Base-by-base conservation (phyloP, 2,888 invertebrate species). In the Latrodectus elegans region DNA sequence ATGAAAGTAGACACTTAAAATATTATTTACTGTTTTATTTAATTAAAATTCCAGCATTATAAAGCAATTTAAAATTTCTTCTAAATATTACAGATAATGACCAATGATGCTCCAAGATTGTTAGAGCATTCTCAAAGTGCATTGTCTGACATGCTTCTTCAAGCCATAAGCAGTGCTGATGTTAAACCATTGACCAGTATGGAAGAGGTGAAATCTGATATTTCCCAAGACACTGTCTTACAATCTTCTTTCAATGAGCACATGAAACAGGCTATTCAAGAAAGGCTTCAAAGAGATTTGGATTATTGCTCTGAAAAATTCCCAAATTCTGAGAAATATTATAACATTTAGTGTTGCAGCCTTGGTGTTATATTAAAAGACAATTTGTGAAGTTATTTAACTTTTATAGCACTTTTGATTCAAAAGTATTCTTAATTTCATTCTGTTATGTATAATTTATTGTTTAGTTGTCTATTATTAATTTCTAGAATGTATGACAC, bases 201-300 rank as follows among this genome's bases (percentile, higher is more conserved):
- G 79, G 94, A 94, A 22, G 92, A 92, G 65, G 92, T 94, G 53
- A 92, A 93, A 0, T 92, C 93, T 86, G 93, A 93, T 26, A 93
- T 94, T 0, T 92, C 93, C 1, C 92, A 92, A 51, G 93, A 94
- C 89, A 87, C 92, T 4, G 92, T 93, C 67, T 92, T 94, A 26
- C 94, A 94, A 89, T 90, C 92, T 12, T 94, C 94, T 2, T 94
- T 94, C 90, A 92, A 93, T 86, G 93, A 93, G 88, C 92, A 94
- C 89, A 91, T 94, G 49, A 92, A 93, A 52, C 91, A 92, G 14
- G 92, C 92, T 17, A 93, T 94, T 14, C 92, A 93, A 75, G 91
- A 93, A 12, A 92, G 92, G 82, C 91, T 94, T 22, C 91, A 93
- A 64, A 92, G 92, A 71, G 94, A 94, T 90, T 89, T 90, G 15